Base-by-base conservation (phyloP, 2,888 invertebrate genomes). In the Euspilapteryx auroguttella region DNA sequence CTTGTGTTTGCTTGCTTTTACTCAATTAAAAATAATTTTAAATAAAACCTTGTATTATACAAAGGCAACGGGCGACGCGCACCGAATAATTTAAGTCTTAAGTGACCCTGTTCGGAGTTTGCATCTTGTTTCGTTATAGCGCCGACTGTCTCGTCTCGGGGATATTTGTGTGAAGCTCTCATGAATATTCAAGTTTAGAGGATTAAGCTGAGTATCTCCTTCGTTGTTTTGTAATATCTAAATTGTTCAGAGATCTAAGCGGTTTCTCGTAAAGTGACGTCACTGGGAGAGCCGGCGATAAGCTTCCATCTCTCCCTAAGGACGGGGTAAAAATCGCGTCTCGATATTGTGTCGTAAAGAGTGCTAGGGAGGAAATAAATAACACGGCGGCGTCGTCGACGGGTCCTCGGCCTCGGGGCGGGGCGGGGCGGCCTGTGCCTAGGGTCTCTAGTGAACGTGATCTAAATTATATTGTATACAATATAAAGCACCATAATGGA, bases 1-100 rank as follows among this genome's bases (percentile, higher is more conserved):
- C 47, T 55, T 55, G 49, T 56, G 56, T 61, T 58, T 58, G 52
- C 47, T 56, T 56, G 61, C 61, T 58, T 62, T 59, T 62, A 57
- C 53, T 57, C 63, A 68, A 68, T 68, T 68, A 68, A 66, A 68
- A 68, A 66, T 68, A 64, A 69, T 68, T 62, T 61, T 50, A 56
- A 68, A 63, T 68, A 64, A 68, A 64, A 63, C 27, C n/a, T n/a
- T n/a, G n/a, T n/a, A n/a, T n/a, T n/a, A n/a, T n/a, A n/a, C n/a
- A n/a, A n/a, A n/a, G n/a, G n/a, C 5, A 17, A 17, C 17, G 17
- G 5, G 5, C 38, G 50, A 54, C 53, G 61, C 47, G 50, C 36
- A 46, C 39, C 45, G 63, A 61, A 65, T 69, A 62, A 65, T 61
- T 66, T 55, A 40, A 53, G 53, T 50, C 51, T 43, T 41, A 43